A percentile compares a stretch with the other conserved stretches of the same genome.
Conservation (phyloP, 2,888 invertebrate species). For the Drosophila leonis region DNA sequence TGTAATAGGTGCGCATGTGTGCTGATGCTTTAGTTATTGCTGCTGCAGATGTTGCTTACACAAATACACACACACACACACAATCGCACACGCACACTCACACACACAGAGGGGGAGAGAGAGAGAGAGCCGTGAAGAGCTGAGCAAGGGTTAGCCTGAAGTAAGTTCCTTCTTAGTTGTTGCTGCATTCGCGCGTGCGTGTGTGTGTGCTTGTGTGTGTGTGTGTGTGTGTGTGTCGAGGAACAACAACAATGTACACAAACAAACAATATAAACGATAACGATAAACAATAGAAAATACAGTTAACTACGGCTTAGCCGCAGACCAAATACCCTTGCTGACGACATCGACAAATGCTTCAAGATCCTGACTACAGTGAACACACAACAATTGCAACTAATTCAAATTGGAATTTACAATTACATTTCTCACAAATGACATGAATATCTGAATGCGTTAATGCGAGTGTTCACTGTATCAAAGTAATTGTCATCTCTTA, state of each 20-base stretch:
- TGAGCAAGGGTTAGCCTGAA: neutral
- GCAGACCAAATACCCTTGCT: constrained; percentile 9
- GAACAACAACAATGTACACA: constrained; percentile 47
- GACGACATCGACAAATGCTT: neutral
- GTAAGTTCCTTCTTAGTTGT: constrained; percentile 16
- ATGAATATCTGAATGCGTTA: neutral
- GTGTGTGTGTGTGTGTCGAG: constrained; percentile 4
- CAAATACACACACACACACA: constrained; percentile 2
- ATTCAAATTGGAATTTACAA: neutral
- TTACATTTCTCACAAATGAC: neutral
- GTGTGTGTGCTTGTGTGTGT: constrained; percentile 9
- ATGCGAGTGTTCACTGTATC: neutral
- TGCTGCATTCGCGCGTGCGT: neutral
- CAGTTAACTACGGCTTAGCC: constrained; percentile 9
- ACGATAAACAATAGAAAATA: constrained; percentile 19
- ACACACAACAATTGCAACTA: neutral
- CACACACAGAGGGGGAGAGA: constrained; percentile 6
- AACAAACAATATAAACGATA: constrained; percentile 21
- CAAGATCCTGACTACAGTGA: neutral
- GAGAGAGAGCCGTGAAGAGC: neutral
- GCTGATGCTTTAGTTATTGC: constrained; percentile 18
- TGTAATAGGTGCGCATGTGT: constrained; percentile 16
- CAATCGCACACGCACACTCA: constrained; percentile 7
- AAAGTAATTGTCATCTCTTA: neutral
- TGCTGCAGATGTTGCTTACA: constrained; percentile 1